These are phyloP conservation scores for Dinomys branickii DNA, from an alignment of 2,113 vertebrate species.

Conservation along the genomic window DNA sequence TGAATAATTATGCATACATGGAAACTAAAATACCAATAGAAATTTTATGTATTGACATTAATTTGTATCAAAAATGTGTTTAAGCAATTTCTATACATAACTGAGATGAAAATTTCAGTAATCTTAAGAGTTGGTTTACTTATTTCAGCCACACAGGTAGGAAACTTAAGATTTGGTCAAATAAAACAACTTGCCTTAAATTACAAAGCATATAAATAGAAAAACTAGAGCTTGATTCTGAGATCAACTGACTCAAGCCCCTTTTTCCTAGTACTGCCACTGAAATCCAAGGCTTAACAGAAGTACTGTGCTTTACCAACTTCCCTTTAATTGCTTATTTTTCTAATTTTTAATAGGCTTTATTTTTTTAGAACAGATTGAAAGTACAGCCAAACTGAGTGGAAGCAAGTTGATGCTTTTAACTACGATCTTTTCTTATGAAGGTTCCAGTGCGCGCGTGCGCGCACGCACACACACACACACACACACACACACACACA, in stretches of 20 bases:
- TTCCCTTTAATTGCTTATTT: not conserved
- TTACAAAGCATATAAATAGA: not conserved
- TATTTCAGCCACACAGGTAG: not conserved
- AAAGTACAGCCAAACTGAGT: not conserved
- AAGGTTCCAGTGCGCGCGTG: too few relatives aligned
- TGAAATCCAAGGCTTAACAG: not conserved
- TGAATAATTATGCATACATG: not conserved
- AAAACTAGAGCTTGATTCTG: conserved; percentile 13
- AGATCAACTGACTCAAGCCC: not conserved
- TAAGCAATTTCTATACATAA: not conserved
- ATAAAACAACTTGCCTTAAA: not conserved
- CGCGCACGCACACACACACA: too few relatives aligned
- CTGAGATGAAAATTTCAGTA: not conserved
- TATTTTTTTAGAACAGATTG: not conserved
- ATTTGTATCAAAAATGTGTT: not conserved
- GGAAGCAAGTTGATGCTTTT: not conserved
- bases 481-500: not conserved
- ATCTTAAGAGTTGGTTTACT: not conserved
- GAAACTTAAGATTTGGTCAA: not conserved
- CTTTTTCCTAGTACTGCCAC: not conserved
- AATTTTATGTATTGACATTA: not conserved
- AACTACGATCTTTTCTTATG: not conserved
- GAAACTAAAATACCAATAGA: not conserved
- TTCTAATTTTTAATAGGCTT: not conserved
- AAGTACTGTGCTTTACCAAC: not conserved